These are phyloP conservation scores for Artibeus lituratus DNA, from an alignment of 2,797 vertebrate genomes.

Conservation along the genomic window DNA sequence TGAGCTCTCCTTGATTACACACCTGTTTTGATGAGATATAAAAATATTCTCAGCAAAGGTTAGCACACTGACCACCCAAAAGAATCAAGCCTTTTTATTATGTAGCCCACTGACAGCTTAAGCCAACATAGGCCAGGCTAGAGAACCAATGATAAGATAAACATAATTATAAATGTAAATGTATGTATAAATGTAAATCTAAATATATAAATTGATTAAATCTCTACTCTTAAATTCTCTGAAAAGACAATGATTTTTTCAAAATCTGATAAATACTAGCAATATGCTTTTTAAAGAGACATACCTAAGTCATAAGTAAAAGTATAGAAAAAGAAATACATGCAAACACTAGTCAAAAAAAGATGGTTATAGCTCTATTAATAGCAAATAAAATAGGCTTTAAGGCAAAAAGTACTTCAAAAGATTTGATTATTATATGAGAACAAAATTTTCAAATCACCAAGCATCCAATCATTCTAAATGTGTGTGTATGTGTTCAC, in stretches of 20 bases:
- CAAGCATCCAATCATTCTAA: neutral
- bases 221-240: neutral
- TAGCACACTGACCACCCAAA: neutral
- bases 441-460: neutral
- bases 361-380: neutral
- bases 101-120: neutral
- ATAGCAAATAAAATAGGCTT: neutral
- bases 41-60: slow-evolving; percentile 37
- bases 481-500: neutral
- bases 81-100: slow-evolving; percentile 6
- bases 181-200: neutral
- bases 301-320: neutral
- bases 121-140: neutral
- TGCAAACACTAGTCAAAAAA: neutral
- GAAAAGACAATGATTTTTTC: neutral
- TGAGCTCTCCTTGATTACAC: slow-evolving; percentile 4
- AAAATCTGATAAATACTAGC: neutral
- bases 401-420: neutral
- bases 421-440: neutral
- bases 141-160: neutral
- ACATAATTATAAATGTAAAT: neutral
- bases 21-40: slow-evolving; percentile 8
- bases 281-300: neutral
- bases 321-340: neutral
- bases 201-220: neutral